Base-by-base conservation (phyloP, 2,797 vertebrate genomes). In the Tinamus major region DNA sequence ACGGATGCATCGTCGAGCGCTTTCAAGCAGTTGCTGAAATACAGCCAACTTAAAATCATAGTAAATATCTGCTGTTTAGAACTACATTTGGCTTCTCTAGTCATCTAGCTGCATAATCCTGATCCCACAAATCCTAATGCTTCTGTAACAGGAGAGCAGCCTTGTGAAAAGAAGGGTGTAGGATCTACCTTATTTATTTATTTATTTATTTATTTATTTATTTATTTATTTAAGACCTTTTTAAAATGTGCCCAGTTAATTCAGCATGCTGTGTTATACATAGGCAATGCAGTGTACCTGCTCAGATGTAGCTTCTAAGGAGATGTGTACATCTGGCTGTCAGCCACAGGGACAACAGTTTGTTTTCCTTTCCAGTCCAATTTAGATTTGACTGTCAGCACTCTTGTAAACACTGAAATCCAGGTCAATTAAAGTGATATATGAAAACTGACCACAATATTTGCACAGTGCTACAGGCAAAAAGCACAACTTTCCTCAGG, bases 251-350 rank as follows among this genome's bases (percentile, higher is more conserved):
- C 0, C 21, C 14, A 0, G 19, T 41, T 21, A 65, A 44, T 42
- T 31, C 0, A 0, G 20, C 6, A 26, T 0, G 0, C 0, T 0
- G 21, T 13, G 7, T 31, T 8, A 39, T 2, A 11, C 87, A 18
- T 8, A 48, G 49, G 67, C 71, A 85, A 33, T 0, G 1, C 53
- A 39, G 27, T 17, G 21, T 27, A 49, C 18, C 48, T 44, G 63
- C 42, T 61, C 49, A 81, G 79, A 37, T 1, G 7, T 8, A 44
- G 86, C 88, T 87, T 67, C 44, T 19, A 24, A 29, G n/a, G 42
- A 81, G 33, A 37, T 49, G 37, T 18, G 19, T 18, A 53, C 23
- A 16, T 62, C 59, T 82, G 74, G 46, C 69, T 64, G 35, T 23
- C 56, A 55, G 70, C 16, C 3, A 14, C 6, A 23, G 27, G 1